These are phyloP conservation scores for Drosophila baimaii DNA, from an alignment of 1,140 invertebrate genomes.

Conservation along the genomic window DNA sequence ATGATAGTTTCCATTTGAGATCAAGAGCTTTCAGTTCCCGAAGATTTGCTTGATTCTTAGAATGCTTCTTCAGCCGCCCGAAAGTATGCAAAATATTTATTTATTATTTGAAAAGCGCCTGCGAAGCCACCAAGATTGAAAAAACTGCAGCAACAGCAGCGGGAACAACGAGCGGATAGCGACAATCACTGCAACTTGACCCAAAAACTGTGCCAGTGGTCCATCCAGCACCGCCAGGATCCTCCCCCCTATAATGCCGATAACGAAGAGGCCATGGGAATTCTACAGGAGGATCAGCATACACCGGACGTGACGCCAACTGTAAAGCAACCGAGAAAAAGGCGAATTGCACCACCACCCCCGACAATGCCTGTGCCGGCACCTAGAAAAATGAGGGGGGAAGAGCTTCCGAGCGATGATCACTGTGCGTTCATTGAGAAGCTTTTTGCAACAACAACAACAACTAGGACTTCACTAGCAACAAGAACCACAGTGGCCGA, in stretches of 20 bases:
- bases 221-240: background rate
- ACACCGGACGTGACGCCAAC: background rate
- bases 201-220: slow-evolving; percentile 27
- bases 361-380: slow-evolving; percentile 15
- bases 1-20: slow-evolving; percentile 8
- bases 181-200: slow-evolving; percentile 11
- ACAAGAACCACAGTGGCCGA: background rate
- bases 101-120: slow-evolving; percentile 36
- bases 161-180: background rate
- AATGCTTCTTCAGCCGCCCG: slow-evolving; percentile 6
- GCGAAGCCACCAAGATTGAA: slow-evolving; percentile 43
- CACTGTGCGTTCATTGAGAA: slow-evolving; percentile 47
- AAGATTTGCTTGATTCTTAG: background rate
- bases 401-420: slow-evolving; percentile 12
- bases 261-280: background rate
- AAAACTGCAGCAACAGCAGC: slow-evolving; percentile 10
- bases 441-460: slow-evolving; percentile 29
- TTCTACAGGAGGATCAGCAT: slow-evolving; percentile 3
- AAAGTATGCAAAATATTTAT: slow-evolving; percentile 41
- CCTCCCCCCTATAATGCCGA: background rate
- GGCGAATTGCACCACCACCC: slow-evolving; percentile 26
- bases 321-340: slow-evolving; percentile 38
- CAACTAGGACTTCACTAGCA: background rate
- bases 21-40: too few species aligned
- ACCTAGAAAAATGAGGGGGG: slow-evolving; percentile 7